Evolutionary conservation across 2,888 invertebrate genomes (phyloP), one percentile per base, ranked within the genome.

Genomic region (Chrysolina oricalcia): DNA sequence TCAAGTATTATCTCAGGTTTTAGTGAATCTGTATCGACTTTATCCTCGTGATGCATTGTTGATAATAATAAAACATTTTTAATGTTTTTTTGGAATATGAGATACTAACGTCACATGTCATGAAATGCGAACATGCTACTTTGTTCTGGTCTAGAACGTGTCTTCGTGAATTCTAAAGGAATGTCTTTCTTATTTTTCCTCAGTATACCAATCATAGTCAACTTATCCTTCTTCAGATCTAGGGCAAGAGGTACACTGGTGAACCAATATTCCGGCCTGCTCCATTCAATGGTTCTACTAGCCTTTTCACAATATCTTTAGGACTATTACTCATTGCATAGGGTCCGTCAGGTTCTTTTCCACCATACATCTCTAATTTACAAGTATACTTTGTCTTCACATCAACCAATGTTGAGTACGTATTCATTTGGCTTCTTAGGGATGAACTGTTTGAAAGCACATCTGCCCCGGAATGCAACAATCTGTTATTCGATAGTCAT

Each of bases 1-100:
- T 71, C 78, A 43, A 78, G 80, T 48, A 83, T 80, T 4, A 83
- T 82, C 67, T 81, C 82, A 19, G 84, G 72, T 74, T 78, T 78
- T 10, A 35, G 13, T 35, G 43, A 13, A 6, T 77, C 71, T 10
- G 50, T 64, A 50, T 79, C 75, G n/a, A 76, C 66, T n/a, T 19
- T 6, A 56, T 70, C 27, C 43, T 70, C 65, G 13, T 59, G n/a
- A 46, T 78, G 76, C 19, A 73, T 15, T 6, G 62, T 78, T 56
- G 79, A 84, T n/a, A 77, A 19, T 40, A 80, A 62, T 13, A 80
- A 43, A 59, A 80, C 81, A 73, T 72, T 75, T 75, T 80, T 76
- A 53, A n/a, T 71, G 46, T 56, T 73, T 75, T 62, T 66, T 53
- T 21, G 65, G 56, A 56, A 74, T 50, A 67, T 81, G 73, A 2